phyloP scores from a whole-genome alignment of 2,113 vertebrate genomes.

The Melanerpes formicivorus region DNA sequence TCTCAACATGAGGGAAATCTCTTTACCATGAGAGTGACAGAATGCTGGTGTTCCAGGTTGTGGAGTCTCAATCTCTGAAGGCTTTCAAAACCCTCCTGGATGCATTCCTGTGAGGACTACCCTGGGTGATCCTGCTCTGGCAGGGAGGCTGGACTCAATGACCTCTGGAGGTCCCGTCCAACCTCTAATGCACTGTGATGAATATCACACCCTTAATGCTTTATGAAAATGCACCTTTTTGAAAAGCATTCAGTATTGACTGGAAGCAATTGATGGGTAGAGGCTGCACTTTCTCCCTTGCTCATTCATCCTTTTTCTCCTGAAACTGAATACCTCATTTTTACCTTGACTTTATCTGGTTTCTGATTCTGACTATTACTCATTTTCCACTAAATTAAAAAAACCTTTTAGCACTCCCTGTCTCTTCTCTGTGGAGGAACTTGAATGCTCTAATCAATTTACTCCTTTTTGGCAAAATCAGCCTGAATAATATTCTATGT shows the following conservation, averaged over 20 bases:
- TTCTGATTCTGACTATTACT: constrained; percentile 1
- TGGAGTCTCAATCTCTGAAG: too few relatives aligned
- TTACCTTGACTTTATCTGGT: neutral
- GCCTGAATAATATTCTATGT: neutral
- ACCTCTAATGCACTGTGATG: too few relatives aligned
- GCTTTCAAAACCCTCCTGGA: too few relatives aligned
- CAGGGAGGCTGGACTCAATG: too few relatives aligned
- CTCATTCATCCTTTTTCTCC: neutral
- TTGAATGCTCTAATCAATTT: neutral
- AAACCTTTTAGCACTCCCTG: neutral
- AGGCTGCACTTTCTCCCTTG: neutral
- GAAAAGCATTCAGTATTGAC: neutral
- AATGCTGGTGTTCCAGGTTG: too few relatives aligned
- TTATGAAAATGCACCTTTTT: neutral
- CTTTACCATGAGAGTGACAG: too few relatives aligned
- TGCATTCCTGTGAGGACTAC: too few relatives aligned
- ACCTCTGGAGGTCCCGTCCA: too few relatives aligned
- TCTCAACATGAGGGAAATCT: too few relatives aligned
- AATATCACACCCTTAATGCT: neutral
- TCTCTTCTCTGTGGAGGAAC: neutral
- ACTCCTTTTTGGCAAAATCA: neutral
- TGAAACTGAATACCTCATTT: neutral
- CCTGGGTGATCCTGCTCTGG: too few relatives aligned
- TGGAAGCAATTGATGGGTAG: neutral
- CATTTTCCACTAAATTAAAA: neutral